Percentiles rank a stretch among this genome's conserved stretches.
Evolutionary conservation across 2,797 vertebrate genomes (phyloP).

Genomic region (Siniperca scherzeri): DNA sequence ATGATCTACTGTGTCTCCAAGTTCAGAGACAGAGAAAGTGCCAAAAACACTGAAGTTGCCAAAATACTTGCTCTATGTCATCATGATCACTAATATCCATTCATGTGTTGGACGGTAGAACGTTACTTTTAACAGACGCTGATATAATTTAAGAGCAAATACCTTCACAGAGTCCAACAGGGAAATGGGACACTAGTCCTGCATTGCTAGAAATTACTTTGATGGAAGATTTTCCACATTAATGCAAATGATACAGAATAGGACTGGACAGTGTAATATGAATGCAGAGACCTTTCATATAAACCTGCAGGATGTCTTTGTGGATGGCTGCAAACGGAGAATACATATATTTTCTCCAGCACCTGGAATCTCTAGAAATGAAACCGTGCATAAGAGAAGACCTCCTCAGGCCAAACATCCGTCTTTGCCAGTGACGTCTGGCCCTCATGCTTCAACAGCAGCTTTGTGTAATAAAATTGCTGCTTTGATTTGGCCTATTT

Average conservation of each 20-base stretch:
- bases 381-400: slow-evolving; percentile 50
- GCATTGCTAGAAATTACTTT: slow-evolving; percentile 50
- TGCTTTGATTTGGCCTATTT: slow-evolving; percentile 54
- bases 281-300: slow-evolving; percentile 48
- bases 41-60: slow-evolving; percentile 54
- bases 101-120: slow-evolving; percentile 39
- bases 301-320: slow-evolving; percentile 46
- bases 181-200: slow-evolving; percentile 41
- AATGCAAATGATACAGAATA: slow-evolving; percentile 50
- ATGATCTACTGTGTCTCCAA: slow-evolving; percentile 28
- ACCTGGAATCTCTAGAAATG: slow-evolving; percentile 61
- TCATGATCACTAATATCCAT: slow-evolving; percentile 50
- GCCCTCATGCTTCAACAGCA: slow-evolving; percentile 59
- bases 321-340: slow-evolving; percentile 60
- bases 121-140: slow-evolving; percentile 41
- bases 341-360: slow-evolving; percentile 36
- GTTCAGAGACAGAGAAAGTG: slow-evolving; percentile 23
- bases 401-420: slow-evolving; percentile 55
- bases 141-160: slow-evolving; percentile 52
- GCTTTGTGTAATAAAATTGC: slow-evolving; percentile 65
- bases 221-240: slow-evolving; percentile 70
- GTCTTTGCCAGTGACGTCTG: slow-evolving; percentile 51
- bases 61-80: slow-evolving; percentile 55
- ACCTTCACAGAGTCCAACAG: slow-evolving; percentile 28
- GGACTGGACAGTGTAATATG: slow-evolving; percentile 35